Conservation (phyloP, 1,140 invertebrate species). For the Drosophila burlai region DNA sequence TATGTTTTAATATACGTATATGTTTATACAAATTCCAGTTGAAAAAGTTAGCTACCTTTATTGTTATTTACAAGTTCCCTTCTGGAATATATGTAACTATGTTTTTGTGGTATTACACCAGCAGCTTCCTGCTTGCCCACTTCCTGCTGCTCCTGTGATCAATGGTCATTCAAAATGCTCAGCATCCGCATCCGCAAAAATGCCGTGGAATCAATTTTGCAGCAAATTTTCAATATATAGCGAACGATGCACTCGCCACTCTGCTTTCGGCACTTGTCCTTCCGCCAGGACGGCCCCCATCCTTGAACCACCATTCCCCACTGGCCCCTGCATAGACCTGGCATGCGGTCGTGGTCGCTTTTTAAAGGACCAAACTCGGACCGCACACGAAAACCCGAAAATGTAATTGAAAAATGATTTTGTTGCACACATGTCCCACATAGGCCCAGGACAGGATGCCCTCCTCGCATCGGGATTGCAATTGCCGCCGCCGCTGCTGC, state of each 20-base stretch:
- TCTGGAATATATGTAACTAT: not conserved
- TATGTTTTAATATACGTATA: not conserved
- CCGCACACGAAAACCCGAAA: constrained; percentile 71
- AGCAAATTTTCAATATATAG: constrained; percentile 65
- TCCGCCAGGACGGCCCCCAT: constrained; percentile 9
- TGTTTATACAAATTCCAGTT: not conserved
- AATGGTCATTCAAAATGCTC: constrained; percentile 38
- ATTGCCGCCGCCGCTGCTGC: constrained; percentile 16
- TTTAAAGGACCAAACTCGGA: constrained; percentile 54
- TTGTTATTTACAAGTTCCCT: constrained; percentile 5
- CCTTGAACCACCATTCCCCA: constrained; percentile 1
- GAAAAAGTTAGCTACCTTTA: not conserved
- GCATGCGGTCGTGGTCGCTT: constrained; percentile 46
- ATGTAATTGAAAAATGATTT: constrained; percentile 82
- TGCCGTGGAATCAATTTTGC: constrained; percentile 76
- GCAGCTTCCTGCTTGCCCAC: constrained; percentile 5
- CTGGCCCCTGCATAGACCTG: constrained; percentile 2
- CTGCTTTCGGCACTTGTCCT: constrained; percentile 20
- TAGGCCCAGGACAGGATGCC: constrained; percentile 15
- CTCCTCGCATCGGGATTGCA: constrained; percentile 30
- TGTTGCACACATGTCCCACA: constrained; percentile 68
- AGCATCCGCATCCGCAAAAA: constrained; percentile 60
- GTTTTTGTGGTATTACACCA: not conserved
- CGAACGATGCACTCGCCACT: not conserved
- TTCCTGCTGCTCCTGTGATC: constrained; percentile 37